Percentiles rank a stretch among this genome's conserved stretches.
phyloP scores from a whole-genome alignment of 2,113 vertebrate species.

The Microcebus ravelobensis region DNA sequence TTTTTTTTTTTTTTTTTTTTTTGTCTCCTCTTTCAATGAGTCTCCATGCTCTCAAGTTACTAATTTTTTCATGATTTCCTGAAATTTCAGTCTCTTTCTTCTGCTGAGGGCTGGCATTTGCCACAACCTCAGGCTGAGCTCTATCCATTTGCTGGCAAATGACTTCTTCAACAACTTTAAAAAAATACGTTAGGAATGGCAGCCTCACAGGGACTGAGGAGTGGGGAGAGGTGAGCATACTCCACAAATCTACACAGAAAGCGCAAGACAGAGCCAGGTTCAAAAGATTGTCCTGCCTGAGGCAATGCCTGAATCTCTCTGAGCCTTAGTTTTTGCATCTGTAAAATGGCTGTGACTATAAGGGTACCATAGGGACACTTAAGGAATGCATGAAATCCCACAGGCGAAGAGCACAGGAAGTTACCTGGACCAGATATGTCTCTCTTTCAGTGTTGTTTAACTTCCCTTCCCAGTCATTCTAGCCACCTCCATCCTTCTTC shows the following conservation, averaged over 20 bases:
- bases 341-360: not conserved
- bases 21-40: constrained; percentile 30
- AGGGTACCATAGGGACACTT: not conserved
- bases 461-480: not conserved
- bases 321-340: not conserved
- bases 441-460: not conserved
- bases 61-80: constrained; percentile 50
- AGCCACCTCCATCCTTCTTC: not conserved
- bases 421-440: too few relatives aligned
- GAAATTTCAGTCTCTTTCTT: constrained; percentile 26
- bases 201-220: not conserved
- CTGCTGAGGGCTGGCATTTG: not conserved
- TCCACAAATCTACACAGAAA: not conserved
- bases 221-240: too few relatives aligned
- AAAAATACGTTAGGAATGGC: not conserved
- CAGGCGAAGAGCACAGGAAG: not conserved
- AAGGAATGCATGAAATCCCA: not conserved
- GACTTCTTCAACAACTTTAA: not conserved
- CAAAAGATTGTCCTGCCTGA: not conserved
- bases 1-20: not conserved
- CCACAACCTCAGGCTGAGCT: not conserved
- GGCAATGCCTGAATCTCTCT: not conserved
- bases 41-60: constrained; percentile 27
- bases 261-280: not conserved
- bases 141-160: not conserved